Percentiles rank a stretch among this genome's conserved stretches.
These are phyloP conservation scores for Mus caroli DNA, from an alignment of 2,797 vertebrate genomes.

Conservation along the genomic window DNA sequence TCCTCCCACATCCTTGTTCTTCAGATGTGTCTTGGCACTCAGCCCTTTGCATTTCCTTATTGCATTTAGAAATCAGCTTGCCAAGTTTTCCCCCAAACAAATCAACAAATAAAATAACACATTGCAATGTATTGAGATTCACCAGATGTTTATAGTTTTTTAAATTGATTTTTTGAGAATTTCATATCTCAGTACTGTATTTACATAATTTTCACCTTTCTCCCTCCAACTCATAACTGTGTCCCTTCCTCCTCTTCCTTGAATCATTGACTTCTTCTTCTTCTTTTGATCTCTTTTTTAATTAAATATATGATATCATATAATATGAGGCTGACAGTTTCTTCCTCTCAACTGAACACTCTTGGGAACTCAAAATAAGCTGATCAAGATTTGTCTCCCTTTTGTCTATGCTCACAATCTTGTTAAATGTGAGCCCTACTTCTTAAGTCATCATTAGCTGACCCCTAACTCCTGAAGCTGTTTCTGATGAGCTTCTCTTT, in stretches of 20 bases:
- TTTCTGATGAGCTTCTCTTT: constrained; percentile 66
- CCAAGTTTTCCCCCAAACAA: constrained; percentile 47
- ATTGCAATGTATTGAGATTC: background rate
- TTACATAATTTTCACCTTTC: background rate
- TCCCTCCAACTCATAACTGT: background rate
- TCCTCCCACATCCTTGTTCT: constrained; percentile 11
- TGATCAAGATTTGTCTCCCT: constrained; percentile 52
- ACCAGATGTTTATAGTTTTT: constrained; percentile 34
- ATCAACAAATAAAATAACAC: constrained; percentile 43
- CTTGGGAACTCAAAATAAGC: constrained; percentile 51
- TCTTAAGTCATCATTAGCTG: constrained; percentile 47
- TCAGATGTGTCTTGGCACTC: constrained; percentile 34
- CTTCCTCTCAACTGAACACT: constrained; percentile 37
- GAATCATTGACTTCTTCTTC: background rate
- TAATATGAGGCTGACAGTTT: background rate
- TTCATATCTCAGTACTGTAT: background rate
- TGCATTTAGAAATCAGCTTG: constrained; percentile 55
- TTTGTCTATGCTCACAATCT: constrained; percentile 41
- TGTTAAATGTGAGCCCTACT: constrained; percentile 24
- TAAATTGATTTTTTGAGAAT: background rate
- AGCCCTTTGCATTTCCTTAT: constrained; percentile 33
- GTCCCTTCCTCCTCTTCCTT: background rate
- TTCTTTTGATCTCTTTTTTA: background rate
- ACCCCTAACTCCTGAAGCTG: background rate
- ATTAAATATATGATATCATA: background rate